Percentiles rank a stretch among this genome's conserved stretches.
Evolutionary conservation across 2,113 vertebrate genomes (phyloP).

Genomic region (Toxostoma redivivum): DNA sequence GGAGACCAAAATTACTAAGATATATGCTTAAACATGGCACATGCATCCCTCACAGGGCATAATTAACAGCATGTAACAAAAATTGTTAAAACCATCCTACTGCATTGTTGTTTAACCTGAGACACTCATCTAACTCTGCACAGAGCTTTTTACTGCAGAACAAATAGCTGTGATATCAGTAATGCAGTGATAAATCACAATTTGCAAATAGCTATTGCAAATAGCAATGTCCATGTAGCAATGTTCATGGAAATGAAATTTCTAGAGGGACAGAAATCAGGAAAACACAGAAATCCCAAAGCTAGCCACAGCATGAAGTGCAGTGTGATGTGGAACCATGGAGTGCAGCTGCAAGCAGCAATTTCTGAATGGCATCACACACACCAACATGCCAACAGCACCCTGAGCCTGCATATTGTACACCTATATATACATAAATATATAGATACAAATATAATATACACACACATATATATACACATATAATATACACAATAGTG

Average conservation of each 20-base stretch:
- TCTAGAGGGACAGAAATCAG: background rate
- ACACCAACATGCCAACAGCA: background rate
- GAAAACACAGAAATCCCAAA: background rate
- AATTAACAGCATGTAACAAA: background rate
- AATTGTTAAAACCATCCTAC: background rate
- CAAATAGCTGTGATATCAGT: background rate
- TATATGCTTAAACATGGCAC: background rate
- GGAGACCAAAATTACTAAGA: background rate
- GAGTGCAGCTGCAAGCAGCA: background rate
- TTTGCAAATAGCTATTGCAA: background rate
- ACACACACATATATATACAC: no score
- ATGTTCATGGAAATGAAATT: background rate
- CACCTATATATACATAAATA: background rate
- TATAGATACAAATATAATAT: no score
- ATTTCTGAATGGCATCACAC: background rate
- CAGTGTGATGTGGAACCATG: accelerated
- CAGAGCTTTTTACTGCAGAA: background rate
- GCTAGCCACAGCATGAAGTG: background rate
- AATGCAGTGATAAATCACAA: background rate
- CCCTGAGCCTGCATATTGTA: background rate
- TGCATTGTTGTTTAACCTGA: background rate
- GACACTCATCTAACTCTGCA: background rate
- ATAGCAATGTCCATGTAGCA: background rate
- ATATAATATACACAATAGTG: no score
- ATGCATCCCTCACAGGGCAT: background rate